These are phyloP conservation scores for Myotis davidii DNA, from an alignment of 2,113 vertebrate species.

Conservation along the genomic window DNA sequence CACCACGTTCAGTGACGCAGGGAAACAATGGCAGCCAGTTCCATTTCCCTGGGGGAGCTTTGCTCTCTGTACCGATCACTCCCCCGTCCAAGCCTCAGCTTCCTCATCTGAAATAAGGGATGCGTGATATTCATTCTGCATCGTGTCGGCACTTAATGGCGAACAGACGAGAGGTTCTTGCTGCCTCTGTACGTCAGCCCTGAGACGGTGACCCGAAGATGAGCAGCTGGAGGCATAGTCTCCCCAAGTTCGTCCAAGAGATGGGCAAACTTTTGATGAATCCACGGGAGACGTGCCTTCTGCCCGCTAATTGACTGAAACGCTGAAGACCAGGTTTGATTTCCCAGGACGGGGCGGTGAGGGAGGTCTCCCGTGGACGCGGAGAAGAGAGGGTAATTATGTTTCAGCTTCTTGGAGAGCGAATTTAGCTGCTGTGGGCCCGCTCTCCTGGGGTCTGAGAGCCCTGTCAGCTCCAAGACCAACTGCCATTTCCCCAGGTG, in stretches of 20 bases:
- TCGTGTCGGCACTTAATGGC: accelerated
- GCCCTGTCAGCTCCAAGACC: not conserved
- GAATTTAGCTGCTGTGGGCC: not conserved
- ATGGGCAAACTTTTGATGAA: constrained; percentile 73
- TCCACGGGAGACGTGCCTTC: not conserved
- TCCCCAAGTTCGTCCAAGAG: constrained; percentile 55
- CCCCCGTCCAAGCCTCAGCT: not conserved
- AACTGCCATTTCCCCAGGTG: constrained; percentile 12
- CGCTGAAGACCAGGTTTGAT: constrained; percentile 55
- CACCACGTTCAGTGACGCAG: accelerated
- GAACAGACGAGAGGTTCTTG: not conserved
- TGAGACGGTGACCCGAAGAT: not conserved
- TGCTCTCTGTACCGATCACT: accelerated
- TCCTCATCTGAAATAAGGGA: not conserved
- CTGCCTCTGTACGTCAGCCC: not conserved
- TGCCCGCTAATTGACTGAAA: constrained; percentile 51
- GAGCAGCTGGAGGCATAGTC: constrained; percentile 32
- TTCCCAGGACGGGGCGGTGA: constrained; percentile 47
- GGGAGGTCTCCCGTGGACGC: constrained; percentile 19
- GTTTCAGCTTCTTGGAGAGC: constrained; percentile 14
- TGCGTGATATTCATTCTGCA: not conserved
- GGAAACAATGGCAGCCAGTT: accelerated
- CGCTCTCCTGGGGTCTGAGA: not conserved
- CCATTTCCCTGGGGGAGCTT: not conserved
- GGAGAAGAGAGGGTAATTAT: not conserved